A percentile compares a stretch with the other conserved stretches of the same genome.
phyloP scores from a whole-genome alignment of 2,113 vertebrate genomes.

The Natator depressus region DNA sequence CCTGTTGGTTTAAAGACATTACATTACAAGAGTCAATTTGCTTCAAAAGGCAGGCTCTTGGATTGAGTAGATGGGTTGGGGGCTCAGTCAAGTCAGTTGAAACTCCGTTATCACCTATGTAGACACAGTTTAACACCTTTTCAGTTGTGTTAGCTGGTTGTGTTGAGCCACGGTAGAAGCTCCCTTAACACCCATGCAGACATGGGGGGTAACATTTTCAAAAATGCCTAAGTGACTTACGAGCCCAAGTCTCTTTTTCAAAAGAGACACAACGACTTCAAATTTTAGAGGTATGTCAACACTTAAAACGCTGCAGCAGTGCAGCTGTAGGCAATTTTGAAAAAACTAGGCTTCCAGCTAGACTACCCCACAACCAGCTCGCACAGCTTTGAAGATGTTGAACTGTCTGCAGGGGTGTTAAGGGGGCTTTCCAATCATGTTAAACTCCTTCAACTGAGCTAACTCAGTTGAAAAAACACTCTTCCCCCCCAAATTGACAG shows the following conservation, averaged over 20 bases:
- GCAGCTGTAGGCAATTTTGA: not conserved
- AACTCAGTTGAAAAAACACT: not conserved
- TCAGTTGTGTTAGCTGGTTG: not conserved
- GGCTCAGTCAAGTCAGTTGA: not conserved
- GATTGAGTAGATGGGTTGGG: not conserved
- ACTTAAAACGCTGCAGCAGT: too few species aligned
- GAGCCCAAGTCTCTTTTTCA: not conserved
- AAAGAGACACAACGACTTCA: not conserved
- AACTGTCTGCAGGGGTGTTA: not conserved
- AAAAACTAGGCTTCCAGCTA: not conserved
- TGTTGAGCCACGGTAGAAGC: rapidly evolving
- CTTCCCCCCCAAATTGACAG: not conserved
- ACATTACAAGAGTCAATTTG: not conserved
- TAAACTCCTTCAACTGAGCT: not conserved
- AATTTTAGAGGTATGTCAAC: not conserved
- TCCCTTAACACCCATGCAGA: not conserved
- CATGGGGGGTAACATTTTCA: not conserved
- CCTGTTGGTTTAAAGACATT: not conserved
- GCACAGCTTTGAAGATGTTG: not conserved
- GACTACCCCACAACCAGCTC: not conserved
- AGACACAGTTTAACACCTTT: not conserved
- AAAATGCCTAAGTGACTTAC: not conserved
- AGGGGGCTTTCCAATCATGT: not conserved
- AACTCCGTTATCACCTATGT: not conserved
- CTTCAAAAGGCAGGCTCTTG: not conserved